Base-by-base conservation (phyloP, 2,797 vertebrate species). In the Channa striata region DNA sequence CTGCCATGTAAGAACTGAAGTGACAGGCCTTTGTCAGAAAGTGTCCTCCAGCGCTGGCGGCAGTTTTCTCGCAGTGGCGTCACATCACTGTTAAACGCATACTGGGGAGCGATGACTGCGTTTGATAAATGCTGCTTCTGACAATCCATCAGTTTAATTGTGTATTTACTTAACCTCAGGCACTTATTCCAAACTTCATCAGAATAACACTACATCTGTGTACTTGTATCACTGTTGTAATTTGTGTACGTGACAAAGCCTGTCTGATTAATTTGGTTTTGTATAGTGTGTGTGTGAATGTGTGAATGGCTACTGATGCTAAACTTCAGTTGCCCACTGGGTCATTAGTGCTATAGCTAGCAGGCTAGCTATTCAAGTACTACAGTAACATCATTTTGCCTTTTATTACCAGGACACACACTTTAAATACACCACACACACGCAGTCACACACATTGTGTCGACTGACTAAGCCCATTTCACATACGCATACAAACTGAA, bases 111-210 rank as follows among this genome's bases (percentile, higher is more conserved):
- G 77, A 74, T 61, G 63, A 72, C 56, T 69, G 49, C 61, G 39
- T 83, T 82, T 86, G 80, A 84, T 74, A 74, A 79, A 72, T 64
- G 76, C 64, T 61, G 64, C 59, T 46, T 75, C 72, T 79, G 87
- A 87, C 80, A 76, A 47, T 59, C 64, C 77, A 75, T 85, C 81
- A 79, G 47, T 77, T 75, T 84, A 83, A 88, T 77, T 85, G 74
- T 82, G 74, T 69, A 53, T 78, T 83, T 77, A 74, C 82, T 72
- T 71, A 43, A 77, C 81, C 73, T 62, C 19, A 8, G 68, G 84
- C 77, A 52, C 56, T 51, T 21, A 36, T 39, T 74, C 30, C 46
- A 48, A 74, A 78, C 72, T 68, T 66, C 59, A 61, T 64, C 23
- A 46, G 37, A 58, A 20, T 60, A 71, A 63, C 34, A 21, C 16